Evolutionary conservation across 2,797 vertebrate species (phyloP).

Genomic region (Eulemur mongoz): DNA sequence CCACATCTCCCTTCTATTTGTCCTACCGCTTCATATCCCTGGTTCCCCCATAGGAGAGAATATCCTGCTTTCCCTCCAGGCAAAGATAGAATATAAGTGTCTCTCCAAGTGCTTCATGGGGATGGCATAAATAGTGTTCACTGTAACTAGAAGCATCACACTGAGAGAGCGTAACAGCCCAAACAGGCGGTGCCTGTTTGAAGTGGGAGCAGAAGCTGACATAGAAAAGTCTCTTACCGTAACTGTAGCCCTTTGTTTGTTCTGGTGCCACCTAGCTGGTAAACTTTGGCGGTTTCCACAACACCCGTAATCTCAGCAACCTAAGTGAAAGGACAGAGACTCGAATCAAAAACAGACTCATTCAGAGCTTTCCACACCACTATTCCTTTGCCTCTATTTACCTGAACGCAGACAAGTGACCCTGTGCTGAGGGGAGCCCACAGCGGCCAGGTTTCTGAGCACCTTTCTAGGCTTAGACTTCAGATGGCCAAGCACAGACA

Average conservation of each 20-base stretch:
- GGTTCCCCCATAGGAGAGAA: background rate
- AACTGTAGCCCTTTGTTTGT: constrained; percentile 98
- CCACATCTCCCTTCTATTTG: background rate
- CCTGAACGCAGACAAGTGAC: background rate
- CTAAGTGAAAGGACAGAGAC: constrained; percentile 80
- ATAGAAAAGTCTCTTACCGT: constrained; percentile 84
- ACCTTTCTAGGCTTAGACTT: background rate
- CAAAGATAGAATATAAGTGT: background rate
- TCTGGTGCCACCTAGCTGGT: constrained; percentile 95
- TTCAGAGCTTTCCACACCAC: background rate
- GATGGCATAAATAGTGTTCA: background rate
- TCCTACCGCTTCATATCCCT: background rate
- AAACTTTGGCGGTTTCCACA: constrained; percentile 98
- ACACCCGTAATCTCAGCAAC: constrained; percentile 99
- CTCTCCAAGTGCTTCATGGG: background rate
- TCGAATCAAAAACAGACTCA: constrained; percentile 5
- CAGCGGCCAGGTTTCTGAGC: background rate
- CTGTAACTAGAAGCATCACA: background rate
- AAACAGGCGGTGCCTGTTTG: background rate
- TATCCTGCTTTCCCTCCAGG: background rate
- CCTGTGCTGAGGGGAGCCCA: background rate
- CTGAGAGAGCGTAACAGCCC: background rate
- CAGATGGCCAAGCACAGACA: background rate
- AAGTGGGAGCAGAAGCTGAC: background rate
- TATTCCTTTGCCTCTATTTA: background rate